These are phyloP conservation scores for Oegoconia quadripuncta DNA, from an alignment of 2,888 invertebrate species.

Conservation along the genomic window DNA sequence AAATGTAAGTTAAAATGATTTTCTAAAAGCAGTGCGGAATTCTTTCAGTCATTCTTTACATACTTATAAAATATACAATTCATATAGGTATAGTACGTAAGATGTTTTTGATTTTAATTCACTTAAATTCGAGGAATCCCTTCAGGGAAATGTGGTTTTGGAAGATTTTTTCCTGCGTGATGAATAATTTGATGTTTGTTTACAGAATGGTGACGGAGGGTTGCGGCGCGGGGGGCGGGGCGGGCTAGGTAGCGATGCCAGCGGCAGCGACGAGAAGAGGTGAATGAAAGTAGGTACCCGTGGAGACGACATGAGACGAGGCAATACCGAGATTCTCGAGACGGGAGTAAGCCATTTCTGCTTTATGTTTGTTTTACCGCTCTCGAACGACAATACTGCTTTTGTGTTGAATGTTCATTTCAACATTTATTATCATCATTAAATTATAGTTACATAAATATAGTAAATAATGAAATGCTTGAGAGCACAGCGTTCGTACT, in stretches of 20 bases:
- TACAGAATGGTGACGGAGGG: slow-evolving; percentile 2
- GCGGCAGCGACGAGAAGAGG: slow-evolving; percentile 16
- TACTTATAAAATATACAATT: too few species aligned
- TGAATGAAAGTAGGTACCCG: slow-evolving; percentile 36
- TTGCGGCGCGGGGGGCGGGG: not conserved
- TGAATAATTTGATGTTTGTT: slow-evolving; percentile 15
- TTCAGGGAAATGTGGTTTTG: too few species aligned
- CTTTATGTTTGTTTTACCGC: slow-evolving; percentile 54
- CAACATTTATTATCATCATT: slow-evolving; percentile 52
- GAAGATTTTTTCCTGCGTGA: slow-evolving; percentile 4
- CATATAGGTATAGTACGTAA: too few species aligned
- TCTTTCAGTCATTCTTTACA: too few species aligned
- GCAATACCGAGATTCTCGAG: slow-evolving; percentile 12
- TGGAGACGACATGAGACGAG: slow-evolving; percentile 15
- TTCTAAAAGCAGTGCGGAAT: too few species aligned
- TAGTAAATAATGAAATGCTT: not conserved
- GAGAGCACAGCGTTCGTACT: not conserved
- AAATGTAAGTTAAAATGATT: too few species aligned
- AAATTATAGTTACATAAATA: slow-evolving; percentile 8
- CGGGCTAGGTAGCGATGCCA: not conserved
- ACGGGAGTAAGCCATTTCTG: slow-evolving; percentile 52
- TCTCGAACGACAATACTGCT: slow-evolving; percentile 47
- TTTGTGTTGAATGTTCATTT: slow-evolving; percentile 55
- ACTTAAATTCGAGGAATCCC: too few species aligned
- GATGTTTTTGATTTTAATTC: too few species aligned